Evolutionary conservation across 1,140 invertebrate genomes (phyloP).

Genomic region (Trichonephila inaurata): DNA sequence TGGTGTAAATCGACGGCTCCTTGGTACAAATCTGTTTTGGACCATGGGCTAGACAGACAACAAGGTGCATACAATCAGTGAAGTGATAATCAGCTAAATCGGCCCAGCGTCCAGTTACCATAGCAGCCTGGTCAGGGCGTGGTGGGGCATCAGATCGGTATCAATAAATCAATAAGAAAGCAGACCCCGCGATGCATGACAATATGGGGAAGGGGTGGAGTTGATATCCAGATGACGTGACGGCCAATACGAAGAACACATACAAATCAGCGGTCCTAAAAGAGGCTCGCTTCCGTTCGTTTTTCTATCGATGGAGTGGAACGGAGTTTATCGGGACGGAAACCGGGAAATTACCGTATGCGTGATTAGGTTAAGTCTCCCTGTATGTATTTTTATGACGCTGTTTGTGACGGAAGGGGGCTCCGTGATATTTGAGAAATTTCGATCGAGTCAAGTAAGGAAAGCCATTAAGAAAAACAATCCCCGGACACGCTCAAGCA

Average conservation of each 20-base stretch:
- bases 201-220: constrained; percentile 76
- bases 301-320: constrained; percentile 57
- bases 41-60: neutral
- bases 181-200: constrained; percentile 66
- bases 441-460: constrained; percentile 40
- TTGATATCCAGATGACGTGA: constrained; percentile 74
- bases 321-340: constrained; percentile 67
- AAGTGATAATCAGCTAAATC: constrained; percentile 67
- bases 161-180: constrained; percentile 76
- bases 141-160: constrained; percentile 72
- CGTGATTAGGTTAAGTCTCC: constrained; percentile 71
- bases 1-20: neutral
- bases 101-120: constrained; percentile 64
- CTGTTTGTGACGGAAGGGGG: constrained; percentile 34
- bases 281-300: constrained; percentile 63
- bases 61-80: constrained; percentile 47
- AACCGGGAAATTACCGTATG: constrained; percentile 72
- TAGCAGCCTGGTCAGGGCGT: constrained; percentile 73
- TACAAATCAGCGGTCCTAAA: constrained; percentile 73
- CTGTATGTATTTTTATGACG: constrained; percentile 32
- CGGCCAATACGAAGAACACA: constrained; percentile 70
- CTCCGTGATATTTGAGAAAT: constrained; percentile 41
- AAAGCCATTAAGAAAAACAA: constrained; percentile 39
- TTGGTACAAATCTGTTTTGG: neutral
- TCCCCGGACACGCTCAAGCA: neutral